These are phyloP conservation scores for Sebastes ruberrimus DNA, from an alignment of 2,797 vertebrate species.

Conservation along the genomic window DNA sequence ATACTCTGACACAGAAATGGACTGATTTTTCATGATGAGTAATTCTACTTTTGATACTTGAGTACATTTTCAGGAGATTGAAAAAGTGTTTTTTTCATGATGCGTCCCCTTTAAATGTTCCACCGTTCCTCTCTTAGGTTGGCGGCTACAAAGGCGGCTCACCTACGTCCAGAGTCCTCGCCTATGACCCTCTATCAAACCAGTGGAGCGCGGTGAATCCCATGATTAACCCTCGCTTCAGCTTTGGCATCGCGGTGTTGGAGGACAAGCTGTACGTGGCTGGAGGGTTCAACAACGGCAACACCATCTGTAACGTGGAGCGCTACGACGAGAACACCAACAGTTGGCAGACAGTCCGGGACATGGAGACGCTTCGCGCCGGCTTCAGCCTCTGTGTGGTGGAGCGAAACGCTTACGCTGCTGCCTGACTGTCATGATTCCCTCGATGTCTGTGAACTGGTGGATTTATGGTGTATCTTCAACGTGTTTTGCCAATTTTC, in stretches of 20 bases:
- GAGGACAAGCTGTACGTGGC: constrained; percentile 65
- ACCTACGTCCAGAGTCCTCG: constrained; percentile 76
- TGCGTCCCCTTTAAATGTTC: too few species aligned
- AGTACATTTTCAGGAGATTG: too few species aligned
- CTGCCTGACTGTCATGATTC: accelerated
- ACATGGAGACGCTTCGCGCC: constrained; percentile 79
- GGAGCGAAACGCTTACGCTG: not conserved
- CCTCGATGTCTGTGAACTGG: too few species aligned
- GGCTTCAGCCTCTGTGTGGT: constrained; percentile 79
- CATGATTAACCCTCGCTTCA: constrained; percentile 83
- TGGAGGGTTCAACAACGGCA: not conserved
- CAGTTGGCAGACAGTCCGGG: constrained; percentile 71
- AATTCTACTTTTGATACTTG: too few species aligned
- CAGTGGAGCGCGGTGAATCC: constrained; percentile 69
- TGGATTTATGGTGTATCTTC: too few species aligned
- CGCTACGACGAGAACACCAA: constrained; percentile 77
- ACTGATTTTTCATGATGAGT: too few species aligned
- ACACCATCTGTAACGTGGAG: constrained; percentile 59
- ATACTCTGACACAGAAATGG: too few species aligned
- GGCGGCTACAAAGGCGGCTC: constrained; percentile 77
- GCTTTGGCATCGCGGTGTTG: constrained; percentile 87
- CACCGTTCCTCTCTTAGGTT: constrained; percentile 61
- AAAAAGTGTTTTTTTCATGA: too few species aligned
- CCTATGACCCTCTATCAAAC: constrained; percentile 77
- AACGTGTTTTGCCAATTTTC: accelerated